These are phyloP conservation scores for Lagorchestes hirsutus DNA, from an alignment of 2,797 vertebrate species.

Conservation along the genomic window DNA sequence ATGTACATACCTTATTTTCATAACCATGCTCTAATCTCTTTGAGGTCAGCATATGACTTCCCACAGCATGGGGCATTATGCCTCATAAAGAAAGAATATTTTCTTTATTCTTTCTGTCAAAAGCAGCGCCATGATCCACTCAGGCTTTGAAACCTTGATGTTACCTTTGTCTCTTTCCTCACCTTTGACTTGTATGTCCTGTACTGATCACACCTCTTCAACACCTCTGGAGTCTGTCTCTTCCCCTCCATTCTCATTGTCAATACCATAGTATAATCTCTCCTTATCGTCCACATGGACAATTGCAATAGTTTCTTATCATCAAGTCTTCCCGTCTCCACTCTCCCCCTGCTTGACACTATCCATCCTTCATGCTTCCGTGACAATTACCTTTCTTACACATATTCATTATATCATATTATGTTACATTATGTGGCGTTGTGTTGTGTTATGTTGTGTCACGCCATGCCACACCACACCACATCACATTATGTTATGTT, in stretches of 20 bases:
- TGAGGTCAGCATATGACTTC: neutral
- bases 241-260: neutral
- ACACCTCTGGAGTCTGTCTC: neutral
- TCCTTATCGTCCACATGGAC: neutral
- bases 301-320: neutral
- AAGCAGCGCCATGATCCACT: neutral
- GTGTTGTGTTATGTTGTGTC: too few relatives aligned
- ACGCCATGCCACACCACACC: too few relatives aligned
- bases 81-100: neutral
- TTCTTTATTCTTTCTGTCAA: neutral
- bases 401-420: neutral
- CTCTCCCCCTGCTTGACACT: neutral
- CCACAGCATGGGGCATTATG: neutral
- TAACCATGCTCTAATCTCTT: neutral
- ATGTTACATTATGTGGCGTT: too few relatives aligned
- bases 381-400: neutral
- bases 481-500: too few relatives aligned
- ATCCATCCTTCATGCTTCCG: neutral
- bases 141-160: neutral
- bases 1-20: neutral
- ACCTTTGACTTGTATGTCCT: neutral
- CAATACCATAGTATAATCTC: neutral
- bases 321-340: neutral
- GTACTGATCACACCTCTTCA: neutral
- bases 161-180: neutral